Base-by-base conservation (phyloP, 1,140 invertebrate genomes). In the Nephotettix cincticeps region DNA sequence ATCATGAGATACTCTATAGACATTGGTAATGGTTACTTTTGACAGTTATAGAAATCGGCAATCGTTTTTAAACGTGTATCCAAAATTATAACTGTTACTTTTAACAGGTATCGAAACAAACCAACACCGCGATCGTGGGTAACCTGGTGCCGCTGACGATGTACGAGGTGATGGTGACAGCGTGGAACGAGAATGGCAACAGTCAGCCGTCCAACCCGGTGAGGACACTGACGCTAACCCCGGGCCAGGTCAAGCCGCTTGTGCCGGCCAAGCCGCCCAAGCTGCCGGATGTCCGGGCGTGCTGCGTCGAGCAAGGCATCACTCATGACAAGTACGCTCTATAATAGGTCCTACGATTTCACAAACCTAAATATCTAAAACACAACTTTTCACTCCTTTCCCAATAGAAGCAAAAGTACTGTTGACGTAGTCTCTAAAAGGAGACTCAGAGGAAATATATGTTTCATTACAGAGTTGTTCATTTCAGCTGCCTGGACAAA, bases 131-230 rank as follows among this genome's bases (percentile, higher is more conserved):
- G 0, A 78, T 86, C 0, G 75, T 93, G 1, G 85, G 86, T 63
- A 83, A 86, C 79, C 81, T 89, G 43, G 80, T 84, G 1, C 89
- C 91, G 0, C 89, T 90, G 75, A 93, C 91, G 21, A 93, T 93
- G 91, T 94, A 94, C 77, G 91, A 93, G 77, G 84, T 94, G 0
- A 86, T 86, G 0, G 86, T 93, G 11, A 87, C 84, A 0, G 88
- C 91, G 0, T 84, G 85, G 47, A 94, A 94, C 79, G 85, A 85
- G 21, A 88, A 89, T 74, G 93, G 93, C 0, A 85, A 85, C 0
- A 93, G 91, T 80, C 79, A 93, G 71, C 90, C 92, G 0, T 91
- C 89, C 21, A 86, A 89, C 69, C 83, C 85, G 6, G 79, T 93
- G n/a, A 84, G 90, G 67, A 85, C 87, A 0, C 75, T 92, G 29